These are phyloP conservation scores for Axinella damicornis DNA, from an alignment of 37 sponge, comb jelly and placozoan genomes.

Conservation along the genomic window DNA sequence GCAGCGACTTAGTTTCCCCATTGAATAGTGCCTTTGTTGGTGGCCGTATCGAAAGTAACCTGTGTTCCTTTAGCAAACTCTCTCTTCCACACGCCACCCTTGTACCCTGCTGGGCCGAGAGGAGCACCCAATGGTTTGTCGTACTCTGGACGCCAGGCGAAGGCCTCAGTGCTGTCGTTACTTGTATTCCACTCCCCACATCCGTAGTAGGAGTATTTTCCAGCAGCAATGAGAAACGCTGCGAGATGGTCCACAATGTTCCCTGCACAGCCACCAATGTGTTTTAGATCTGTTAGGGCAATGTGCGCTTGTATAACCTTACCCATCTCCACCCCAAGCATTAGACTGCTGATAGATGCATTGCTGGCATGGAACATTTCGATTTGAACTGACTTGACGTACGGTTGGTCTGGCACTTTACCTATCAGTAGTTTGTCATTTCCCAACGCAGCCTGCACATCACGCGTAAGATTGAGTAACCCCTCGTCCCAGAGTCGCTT, in stretches of 20 bases:
- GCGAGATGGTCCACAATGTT: constrained; percentile 52
- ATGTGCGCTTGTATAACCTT: constrained; percentile 61
- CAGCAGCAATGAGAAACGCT: constrained; percentile 65
- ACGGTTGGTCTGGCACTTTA: constrained; percentile 23
- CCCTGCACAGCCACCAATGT: too few species aligned
- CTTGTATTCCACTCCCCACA: constrained; percentile 42
- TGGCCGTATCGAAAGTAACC: constrained; percentile 41
- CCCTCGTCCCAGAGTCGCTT: constrained; percentile 28
- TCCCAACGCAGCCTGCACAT: constrained; percentile 41
- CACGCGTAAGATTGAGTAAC: constrained; percentile 19
- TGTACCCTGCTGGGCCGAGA: constrained; percentile 23
- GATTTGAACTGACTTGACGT: constrained; percentile 55
- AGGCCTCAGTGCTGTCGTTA: constrained; percentile 6
- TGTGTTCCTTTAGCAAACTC: constrained; percentile 42
- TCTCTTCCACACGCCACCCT: constrained; percentile 34
- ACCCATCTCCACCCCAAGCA: neutral
- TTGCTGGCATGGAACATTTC: constrained; percentile 45
- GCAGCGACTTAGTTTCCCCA: too few species aligned
- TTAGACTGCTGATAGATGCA: constrained; percentile 20
- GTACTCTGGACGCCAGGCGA: constrained; percentile 31
- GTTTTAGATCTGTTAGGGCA: neutral
- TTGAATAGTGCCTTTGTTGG: constrained; percentile 54
- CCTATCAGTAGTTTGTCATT: constrained; percentile 30
- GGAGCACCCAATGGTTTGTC: constrained; percentile 63
- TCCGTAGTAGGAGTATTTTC: constrained; percentile 40